phyloP scores from a whole-genome alignment of 1,140 invertebrate genomes.

The Plectus sambesii region DNA sequence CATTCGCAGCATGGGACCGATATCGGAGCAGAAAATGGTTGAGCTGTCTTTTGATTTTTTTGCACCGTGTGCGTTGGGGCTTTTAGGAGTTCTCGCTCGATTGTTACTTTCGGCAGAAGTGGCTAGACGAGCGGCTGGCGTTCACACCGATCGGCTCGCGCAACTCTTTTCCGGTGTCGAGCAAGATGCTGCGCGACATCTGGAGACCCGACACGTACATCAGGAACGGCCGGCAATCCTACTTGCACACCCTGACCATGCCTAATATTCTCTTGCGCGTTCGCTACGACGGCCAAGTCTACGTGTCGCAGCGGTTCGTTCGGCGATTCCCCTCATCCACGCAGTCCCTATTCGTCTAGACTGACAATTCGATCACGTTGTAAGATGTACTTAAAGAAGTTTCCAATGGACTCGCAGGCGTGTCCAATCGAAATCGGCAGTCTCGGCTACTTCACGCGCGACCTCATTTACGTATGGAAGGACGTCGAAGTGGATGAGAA shows the following conservation, averaged over 20 bases:
- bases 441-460: slow-evolving; percentile 74
- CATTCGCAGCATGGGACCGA: slow-evolving; percentile 52
- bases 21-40: slow-evolving; percentile 53
- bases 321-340: slow-evolving; percentile 31
- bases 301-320: slow-evolving; percentile 48
- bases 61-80: slow-evolving; percentile 58
- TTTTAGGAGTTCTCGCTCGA: slow-evolving; percentile 86
- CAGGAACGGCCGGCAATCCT: slow-evolving; percentile 79
- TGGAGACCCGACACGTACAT: slow-evolving; percentile 93
- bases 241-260: slow-evolving; percentile 84
- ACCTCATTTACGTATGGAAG: slow-evolving; percentile 81
- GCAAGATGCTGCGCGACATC: slow-evolving; percentile 82
- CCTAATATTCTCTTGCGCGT: slow-evolving; percentile 84
- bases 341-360: slow-evolving; percentile 57
- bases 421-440: slow-evolving; percentile 50
- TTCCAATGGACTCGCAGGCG: slow-evolving; percentile 74
- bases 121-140: slow-evolving; percentile 79
- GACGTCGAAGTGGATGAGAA: slow-evolving; percentile 57
- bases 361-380: slow-evolving; percentile 90
- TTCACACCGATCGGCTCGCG: slow-evolving; percentile 49
- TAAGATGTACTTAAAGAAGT: slow-evolving; percentile 84
- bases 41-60: slow-evolving; percentile 43
- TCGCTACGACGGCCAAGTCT: slow-evolving; percentile 43
- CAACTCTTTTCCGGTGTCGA: slow-evolving; percentile 57
- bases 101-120: slow-evolving; percentile 96